Base-by-base conservation (phyloP, 1,140 invertebrate genomes). In the Pogonomyrmex barbatus region DNA sequence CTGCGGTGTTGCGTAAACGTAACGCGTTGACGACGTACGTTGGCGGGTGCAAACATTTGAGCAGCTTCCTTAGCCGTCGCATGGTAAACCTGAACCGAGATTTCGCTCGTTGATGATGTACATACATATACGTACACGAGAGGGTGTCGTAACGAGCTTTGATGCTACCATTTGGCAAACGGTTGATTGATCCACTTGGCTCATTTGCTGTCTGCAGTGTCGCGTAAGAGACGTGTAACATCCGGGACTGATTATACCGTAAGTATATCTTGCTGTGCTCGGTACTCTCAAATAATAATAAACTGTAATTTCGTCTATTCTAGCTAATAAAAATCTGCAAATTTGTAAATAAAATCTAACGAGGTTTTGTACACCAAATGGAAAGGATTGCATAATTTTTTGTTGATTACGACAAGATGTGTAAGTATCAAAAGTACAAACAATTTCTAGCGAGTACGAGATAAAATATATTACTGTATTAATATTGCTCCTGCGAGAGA, bases 11-110 rank as follows among this genome's bases (percentile, higher is more conserved):
- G 75, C 89, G 89, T 87, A 85, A 89, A 89, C 86, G 89, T 54
- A 67, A 63, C 60, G 60, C 56, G 71, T 85, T 73, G 85, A 83
- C 42, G 68, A 73, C 68, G 42, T 60, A 83, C 68, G 68, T 83
- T 60, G 75, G 75, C 58, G 68, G 60, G 14, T 30, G 88, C 88
- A 89, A 90, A 90, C 89, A 90, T 90, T 90, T 89, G 89, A 78
- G 79, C 81, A 89, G 78, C 79, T 90, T 88, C 76, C 89, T 90
- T 77, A 52, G 81, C 58, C 68, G 68, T 68, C 50, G 24, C 42
- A 24, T 42, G 24, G 58, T 67, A 88, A 88, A 85, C 86, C 50
- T 33, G 58, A 65, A 88, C 67, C 52, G 45, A 78, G 71, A 78
- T 58, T 73, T 73, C 58, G 73, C 71, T 70, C 81, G 70, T 71